These are phyloP conservation scores for Phalanger gymnotis DNA, from an alignment of 2,797 vertebrate species.

Conservation along the genomic window DNA sequence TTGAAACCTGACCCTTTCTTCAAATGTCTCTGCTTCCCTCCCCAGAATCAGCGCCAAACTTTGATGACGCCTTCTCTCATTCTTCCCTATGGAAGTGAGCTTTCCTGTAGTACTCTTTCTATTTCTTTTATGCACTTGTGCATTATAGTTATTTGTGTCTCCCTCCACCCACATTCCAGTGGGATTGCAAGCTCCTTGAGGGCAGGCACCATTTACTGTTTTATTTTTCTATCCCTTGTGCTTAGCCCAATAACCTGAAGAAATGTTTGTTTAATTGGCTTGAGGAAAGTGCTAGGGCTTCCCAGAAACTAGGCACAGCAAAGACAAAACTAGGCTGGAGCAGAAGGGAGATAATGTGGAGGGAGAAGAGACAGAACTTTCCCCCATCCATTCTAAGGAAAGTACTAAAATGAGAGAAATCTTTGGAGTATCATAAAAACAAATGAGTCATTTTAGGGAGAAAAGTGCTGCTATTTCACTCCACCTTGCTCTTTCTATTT, in stretches of 20 bases:
- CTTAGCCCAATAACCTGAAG: background rate
- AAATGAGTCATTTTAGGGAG: constrained; percentile 3
- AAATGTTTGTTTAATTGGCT: background rate
- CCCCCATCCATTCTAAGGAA: background rate
- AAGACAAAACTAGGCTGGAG: background rate
- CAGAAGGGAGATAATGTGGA: background rate
- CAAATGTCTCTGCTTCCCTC: background rate
- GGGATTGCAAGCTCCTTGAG: background rate
- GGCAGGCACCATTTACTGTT: background rate
- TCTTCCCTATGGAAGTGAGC: background rate
- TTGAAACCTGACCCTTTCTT: background rate
- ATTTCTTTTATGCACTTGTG: background rate
- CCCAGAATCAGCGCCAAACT: background rate
- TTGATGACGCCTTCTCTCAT: background rate
- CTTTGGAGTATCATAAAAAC: background rate
- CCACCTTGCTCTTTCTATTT: background rate
- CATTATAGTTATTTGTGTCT: background rate
- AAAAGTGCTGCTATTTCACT: background rate
- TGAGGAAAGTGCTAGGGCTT: background rate
- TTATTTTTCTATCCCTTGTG: background rate
- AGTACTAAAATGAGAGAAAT: constrained; percentile 34
- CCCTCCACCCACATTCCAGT: background rate
- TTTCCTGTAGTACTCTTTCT: background rate
- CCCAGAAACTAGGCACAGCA: background rate
- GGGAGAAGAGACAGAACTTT: background rate